A percentile compares a stretch with the other conserved stretches of the same genome.
Evolutionary conservation across 1,140 invertebrate species (phyloP).

Genomic region (Aleiodes sp.): DNA sequence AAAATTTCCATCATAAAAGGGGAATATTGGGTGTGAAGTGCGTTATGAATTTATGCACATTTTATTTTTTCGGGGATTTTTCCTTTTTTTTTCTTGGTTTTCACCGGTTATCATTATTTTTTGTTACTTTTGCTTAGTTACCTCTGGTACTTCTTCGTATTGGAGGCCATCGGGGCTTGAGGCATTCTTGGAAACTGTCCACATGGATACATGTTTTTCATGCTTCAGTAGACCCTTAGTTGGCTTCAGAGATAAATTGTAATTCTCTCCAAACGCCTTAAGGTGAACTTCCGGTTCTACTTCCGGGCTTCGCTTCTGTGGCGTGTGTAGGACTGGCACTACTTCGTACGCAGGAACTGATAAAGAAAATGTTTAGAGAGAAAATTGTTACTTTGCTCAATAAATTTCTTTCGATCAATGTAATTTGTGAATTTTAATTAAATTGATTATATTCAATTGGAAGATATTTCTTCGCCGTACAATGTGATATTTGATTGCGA

Average conservation of each 20-base stretch:
- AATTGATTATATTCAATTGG: too few species aligned
- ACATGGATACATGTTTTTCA: constrained; percentile 76
- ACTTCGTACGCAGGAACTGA: constrained; percentile 76
- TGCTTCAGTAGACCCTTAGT: constrained; percentile 76
- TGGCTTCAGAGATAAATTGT: constrained; percentile 77
- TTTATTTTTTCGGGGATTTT: neutral
- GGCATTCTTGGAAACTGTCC: constrained; percentile 75
- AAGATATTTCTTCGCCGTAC: too few species aligned
- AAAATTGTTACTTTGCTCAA: neutral
- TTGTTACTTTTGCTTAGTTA: constrained; percentile 57
- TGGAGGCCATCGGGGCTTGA: constrained; percentile 77
- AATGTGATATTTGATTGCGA: too few species aligned
- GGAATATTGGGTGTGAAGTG: too few species aligned
- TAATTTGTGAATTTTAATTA: too few species aligned
- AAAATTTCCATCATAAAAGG: too few species aligned
- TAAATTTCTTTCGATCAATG: constrained; percentile 23
- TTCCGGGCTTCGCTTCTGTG: constrained; percentile 63
- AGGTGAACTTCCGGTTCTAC: constrained; percentile 75
- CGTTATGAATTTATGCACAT: too few species aligned
- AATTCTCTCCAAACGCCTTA: constrained; percentile 78
- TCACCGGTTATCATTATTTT: neutral
- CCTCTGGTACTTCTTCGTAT: constrained; percentile 77
- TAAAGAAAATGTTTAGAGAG: constrained; percentile 38
- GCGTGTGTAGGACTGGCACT: constrained; percentile 66
- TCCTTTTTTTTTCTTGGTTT: too few species aligned